Percentiles rank a stretch among this genome's conserved stretches.
phyloP scores from a whole-genome alignment of 2,888 invertebrate genomes.

The Polyommatus icarus region DNA sequence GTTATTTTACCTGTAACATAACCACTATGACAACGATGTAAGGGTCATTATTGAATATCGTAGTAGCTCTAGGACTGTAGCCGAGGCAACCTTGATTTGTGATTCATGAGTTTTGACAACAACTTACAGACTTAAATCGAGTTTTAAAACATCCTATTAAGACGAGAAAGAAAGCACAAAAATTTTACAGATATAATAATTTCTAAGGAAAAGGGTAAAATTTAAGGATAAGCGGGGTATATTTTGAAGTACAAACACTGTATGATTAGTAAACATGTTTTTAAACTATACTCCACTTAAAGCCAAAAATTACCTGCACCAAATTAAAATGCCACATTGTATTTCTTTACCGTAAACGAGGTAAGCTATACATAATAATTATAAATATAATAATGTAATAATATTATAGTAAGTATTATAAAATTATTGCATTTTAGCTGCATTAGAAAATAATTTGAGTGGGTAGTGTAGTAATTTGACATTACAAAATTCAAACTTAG shows the following conservation, averaged over 20 bases:
- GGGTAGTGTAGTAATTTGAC: too few species aligned
- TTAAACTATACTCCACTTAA: neutral
- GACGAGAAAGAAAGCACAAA: neutral
- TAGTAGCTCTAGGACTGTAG: neutral
- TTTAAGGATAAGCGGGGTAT: too few species aligned
- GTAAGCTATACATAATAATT: too few species aligned
- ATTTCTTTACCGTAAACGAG: too few species aligned
- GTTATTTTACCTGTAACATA: neutral
- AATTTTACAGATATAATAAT: neutral
- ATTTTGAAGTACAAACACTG: too few species aligned
- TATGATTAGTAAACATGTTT: neutral
- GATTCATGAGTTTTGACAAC: conserved; percentile 55
- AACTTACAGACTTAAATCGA: conserved; percentile 43
- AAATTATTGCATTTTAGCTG: too few species aligned
- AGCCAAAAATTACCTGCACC: too few species aligned
- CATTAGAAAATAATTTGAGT: too few species aligned
- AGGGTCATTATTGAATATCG: neutral
- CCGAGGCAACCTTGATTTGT: conserved; percentile 56
- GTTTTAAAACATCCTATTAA: conserved; percentile 38
- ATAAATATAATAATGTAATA: too few species aligned
- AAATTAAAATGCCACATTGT: too few species aligned
- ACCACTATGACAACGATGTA: neutral
- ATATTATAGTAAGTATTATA: too few species aligned
- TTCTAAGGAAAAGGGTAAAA: neutral
- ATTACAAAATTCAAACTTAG: too few species aligned